Evolutionary conservation across 1,140 invertebrate genomes (phyloP).

Genomic region (Meloidogyne chitwoodi): DNA sequence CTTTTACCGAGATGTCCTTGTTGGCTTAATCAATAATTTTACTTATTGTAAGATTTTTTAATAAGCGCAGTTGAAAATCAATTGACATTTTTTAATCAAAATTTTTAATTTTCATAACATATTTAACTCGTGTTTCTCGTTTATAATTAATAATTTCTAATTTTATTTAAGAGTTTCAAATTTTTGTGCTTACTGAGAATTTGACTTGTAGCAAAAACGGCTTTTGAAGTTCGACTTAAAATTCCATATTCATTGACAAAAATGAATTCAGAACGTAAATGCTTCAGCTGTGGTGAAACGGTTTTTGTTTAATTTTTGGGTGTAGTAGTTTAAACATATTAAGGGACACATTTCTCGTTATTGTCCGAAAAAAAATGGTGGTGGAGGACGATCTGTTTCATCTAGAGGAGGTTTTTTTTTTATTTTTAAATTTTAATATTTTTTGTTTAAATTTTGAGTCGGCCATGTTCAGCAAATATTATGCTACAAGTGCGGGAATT

Average conservation of each 20-base stretch:
- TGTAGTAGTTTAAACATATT: neutral
- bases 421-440: neutral
- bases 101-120: no score
- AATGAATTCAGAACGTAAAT: constrained; percentile 2
- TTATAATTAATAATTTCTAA: neutral
- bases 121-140: neutral
- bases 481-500: constrained; percentile 6
- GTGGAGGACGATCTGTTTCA: neutral
- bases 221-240: neutral
- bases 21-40: no score
- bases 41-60: no score
- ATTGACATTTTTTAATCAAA: no score
- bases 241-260: neutral
- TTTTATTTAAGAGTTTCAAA: neutral
- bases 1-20: no score
- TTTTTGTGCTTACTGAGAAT: neutral
- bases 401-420: constrained; percentile 3
- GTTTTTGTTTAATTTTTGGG: constrained; percentile 10
- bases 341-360: constrained; percentile 14
- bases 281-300: constrained; percentile 7
- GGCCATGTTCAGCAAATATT: neutral
- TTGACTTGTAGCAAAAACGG: neutral
- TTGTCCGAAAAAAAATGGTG: neutral
- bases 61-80: neutral
- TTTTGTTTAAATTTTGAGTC: neutral